Evolutionary conservation across 2,888 invertebrate genomes (phyloP).

Genomic region (Pardosa pseudoannulata): DNA sequence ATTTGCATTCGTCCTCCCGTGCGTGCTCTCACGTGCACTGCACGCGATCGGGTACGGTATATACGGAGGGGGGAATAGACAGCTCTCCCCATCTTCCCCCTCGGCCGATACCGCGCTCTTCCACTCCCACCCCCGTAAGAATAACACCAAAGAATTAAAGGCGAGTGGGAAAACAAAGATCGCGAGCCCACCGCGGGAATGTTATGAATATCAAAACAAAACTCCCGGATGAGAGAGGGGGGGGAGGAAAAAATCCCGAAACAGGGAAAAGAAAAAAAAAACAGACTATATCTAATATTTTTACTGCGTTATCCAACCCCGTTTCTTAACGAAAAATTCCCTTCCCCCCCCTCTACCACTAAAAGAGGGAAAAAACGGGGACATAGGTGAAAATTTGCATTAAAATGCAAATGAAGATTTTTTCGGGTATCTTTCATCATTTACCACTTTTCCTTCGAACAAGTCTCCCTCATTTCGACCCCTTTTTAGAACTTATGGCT

Average conservation of each 20-base stretch:
- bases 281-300: background rate
- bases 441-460: background rate
- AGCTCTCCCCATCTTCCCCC: too few species aligned
- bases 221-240: background rate
- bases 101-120: too few species aligned
- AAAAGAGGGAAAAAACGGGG: background rate
- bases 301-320: background rate
- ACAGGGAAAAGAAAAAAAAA: background rate
- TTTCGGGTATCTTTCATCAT: conserved; percentile 17
- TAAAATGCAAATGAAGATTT: conserved; percentile 71
- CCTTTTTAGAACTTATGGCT: conserved; percentile 60
- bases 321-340: background rate
- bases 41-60: background rate
- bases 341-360: background rate
- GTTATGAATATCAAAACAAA: background rate
- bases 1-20: conserved; percentile 49
- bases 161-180: background rate
- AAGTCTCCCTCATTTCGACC: conserved; percentile 39
- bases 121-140: too few species aligned
- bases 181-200: too few species aligned
- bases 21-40: conserved; percentile 35
- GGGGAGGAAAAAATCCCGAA: background rate
- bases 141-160: too few species aligned
- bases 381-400: conserved; percentile 56
- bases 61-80: too few species aligned